Conservation (phyloP, 2,888 invertebrate species). For the Caenorhabditis macrosperma region DNA sequence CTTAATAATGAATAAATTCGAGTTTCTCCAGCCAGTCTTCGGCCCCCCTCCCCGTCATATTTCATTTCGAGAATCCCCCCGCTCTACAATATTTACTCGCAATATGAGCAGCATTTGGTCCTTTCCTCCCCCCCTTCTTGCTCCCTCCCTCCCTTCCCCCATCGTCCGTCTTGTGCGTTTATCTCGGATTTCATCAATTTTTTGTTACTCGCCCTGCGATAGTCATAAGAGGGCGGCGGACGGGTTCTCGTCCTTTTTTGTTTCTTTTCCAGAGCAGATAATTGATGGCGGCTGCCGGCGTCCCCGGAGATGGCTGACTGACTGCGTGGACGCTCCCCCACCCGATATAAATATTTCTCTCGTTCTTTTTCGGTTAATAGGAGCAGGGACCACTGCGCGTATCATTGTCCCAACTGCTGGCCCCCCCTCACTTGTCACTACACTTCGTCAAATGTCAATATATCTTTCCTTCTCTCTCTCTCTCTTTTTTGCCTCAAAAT, state of each 20-base stretch:
- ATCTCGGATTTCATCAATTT: constrained; percentile 61
- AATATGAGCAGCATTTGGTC: constrained; percentile 48
- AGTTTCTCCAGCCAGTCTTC: constrained; percentile 2
- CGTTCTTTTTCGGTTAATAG: constrained; percentile 44
- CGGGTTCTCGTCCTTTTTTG: constrained; percentile 9
- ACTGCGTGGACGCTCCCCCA: constrained; percentile 10
- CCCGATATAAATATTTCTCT: constrained; percentile 48
- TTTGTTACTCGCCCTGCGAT: constrained; percentile 51
- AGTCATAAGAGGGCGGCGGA: constrained; percentile 45
- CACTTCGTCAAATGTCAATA: constrained; percentile 36
- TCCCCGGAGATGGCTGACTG: constrained; percentile 58
- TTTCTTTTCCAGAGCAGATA: constrained; percentile 30
- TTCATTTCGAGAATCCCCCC: constrained; percentile 31
- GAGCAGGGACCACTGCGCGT: background rate
- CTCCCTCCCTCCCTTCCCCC: constrained; percentile 19
- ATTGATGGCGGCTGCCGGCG: constrained; percentile 52
- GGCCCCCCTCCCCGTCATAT: constrained; percentile 13
- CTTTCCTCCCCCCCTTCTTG: constrained; percentile 1
- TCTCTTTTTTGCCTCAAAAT: background rate
- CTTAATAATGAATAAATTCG: constrained; percentile 45
- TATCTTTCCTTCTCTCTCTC: background rate
- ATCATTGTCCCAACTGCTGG: constrained; percentile 1
- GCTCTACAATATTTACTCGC: constrained; percentile 55
- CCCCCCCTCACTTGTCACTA: constrained; percentile 10
- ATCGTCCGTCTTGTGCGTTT: constrained; percentile 53